Evolutionary conservation across 1,140 invertebrate species (phyloP).

Genomic region (Bombus waltoni): DNA sequence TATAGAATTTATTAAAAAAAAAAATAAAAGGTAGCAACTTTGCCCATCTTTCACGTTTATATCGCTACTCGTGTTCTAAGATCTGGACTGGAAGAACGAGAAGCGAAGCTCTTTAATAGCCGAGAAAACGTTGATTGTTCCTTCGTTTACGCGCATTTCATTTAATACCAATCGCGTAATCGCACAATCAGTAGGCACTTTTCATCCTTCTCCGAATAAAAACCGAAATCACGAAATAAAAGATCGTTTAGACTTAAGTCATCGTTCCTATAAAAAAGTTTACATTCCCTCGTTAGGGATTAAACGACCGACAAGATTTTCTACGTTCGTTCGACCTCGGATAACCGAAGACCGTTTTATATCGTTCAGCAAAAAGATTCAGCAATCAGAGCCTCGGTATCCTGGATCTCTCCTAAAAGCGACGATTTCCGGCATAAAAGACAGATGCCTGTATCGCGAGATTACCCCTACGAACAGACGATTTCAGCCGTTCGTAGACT

Average conservation of each 20-base stretch:
- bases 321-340: background rate
- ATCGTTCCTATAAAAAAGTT: background rate
- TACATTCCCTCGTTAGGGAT: background rate
- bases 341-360: background rate
- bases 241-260: background rate
- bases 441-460: conserved; percentile 22
- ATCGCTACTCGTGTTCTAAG: background rate
- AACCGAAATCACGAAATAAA: background rate
- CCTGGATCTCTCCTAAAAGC: conserved; percentile 17
- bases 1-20: background rate
- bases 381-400: background rate
- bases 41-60: background rate
- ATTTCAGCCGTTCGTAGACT: conserved; percentile 38
- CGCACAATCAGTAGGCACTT: background rate
- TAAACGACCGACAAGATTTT: background rate
- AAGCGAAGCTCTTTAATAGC: no score
- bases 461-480: conserved; percentile 30
- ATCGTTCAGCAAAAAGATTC: background rate
- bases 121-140: background rate
- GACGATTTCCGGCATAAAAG: conserved; percentile 24
- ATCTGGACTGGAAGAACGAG: background rate
- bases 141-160: background rate
- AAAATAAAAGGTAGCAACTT: background rate
- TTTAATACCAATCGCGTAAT: background rate
- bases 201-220: background rate